These are phyloP conservation scores for Microcebus ravelobensis DNA, from an alignment of 2,113 vertebrate species.

Conservation along the genomic window DNA sequence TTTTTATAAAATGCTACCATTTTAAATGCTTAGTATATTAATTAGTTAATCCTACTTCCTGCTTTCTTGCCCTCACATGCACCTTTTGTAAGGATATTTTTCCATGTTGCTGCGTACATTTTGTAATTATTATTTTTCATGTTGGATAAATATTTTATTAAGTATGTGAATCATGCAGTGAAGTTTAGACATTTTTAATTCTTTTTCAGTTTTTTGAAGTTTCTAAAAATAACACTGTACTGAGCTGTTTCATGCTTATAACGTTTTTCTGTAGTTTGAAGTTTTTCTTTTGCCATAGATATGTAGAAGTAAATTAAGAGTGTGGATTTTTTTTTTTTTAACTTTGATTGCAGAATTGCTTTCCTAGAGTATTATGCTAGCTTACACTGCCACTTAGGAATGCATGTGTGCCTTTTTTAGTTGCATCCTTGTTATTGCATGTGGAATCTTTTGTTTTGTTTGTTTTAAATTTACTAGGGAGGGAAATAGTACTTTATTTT, in stretches of 20 bases:
- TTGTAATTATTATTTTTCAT: constrained; percentile 40
- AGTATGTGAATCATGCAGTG: not conserved
- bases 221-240: constrained; percentile 11
- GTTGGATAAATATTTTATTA: constrained; percentile 25
- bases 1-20: constrained; percentile 48
- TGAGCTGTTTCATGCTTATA: not conserved
- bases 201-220: constrained; percentile 9
- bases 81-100: not conserved
- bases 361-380: not conserved
- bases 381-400: not conserved
- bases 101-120: not conserved
- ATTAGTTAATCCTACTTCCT: constrained; percentile 24
- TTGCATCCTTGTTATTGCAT: not conserved
- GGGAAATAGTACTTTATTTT: not conserved
- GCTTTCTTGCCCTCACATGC: not conserved
- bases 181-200: constrained; percentile 23
- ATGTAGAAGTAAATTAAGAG: not conserved
- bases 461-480: not conserved
- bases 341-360: not conserved
- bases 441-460: not conserved
- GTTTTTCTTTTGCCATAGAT: not conserved
- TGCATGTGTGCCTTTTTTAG: not conserved
- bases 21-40: constrained; percentile 1
- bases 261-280: constrained; percentile 39
- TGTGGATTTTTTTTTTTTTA: not conserved